Conservation (phyloP, 1,140 invertebrate species). For the Phymorhynchus buccinoides region DNA sequence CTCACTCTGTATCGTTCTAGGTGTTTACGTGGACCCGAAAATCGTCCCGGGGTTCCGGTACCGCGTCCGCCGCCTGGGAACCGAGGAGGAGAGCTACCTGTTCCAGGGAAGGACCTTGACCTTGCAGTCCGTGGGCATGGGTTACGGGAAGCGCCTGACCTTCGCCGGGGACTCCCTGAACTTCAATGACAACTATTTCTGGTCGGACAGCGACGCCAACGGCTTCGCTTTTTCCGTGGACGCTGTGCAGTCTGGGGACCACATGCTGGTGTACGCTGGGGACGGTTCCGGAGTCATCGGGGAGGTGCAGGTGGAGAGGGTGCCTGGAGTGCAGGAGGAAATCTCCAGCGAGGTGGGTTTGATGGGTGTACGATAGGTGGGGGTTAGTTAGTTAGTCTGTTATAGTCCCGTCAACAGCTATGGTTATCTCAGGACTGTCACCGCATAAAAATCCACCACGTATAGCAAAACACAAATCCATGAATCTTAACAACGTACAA, state of each 20-base stretch:
- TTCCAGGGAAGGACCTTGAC: conserved; percentile 80
- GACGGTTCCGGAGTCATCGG: conserved; percentile 77
- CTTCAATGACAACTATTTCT: conserved; percentile 81
- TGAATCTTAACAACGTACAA: no score
- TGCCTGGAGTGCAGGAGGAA: conserved; percentile 63
- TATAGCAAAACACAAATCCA: no score
- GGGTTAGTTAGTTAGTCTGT: no score
- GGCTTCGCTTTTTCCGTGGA: conserved; percentile 79
- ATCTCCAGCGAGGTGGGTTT: conserved; percentile 49
- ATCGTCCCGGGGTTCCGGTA: conserved; percentile 84
- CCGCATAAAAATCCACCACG: no score
- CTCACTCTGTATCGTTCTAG: conserved; percentile 71
- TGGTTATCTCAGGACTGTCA: no score
- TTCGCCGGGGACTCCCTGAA: conserved; percentile 80
- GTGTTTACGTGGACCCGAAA: conserved; percentile 83
- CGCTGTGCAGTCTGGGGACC: conserved; percentile 80
- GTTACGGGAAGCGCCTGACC: conserved; percentile 84
- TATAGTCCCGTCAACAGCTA: no score
- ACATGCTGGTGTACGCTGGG: conserved; percentile 80
- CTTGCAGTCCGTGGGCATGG: conserved; percentile 81
- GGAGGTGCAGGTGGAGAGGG: conserved; percentile 49
- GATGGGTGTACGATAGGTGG: no score
- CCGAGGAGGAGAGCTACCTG: conserved; percentile 78
- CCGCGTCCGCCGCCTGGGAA: conserved; percentile 79
- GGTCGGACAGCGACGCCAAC: conserved; percentile 85